Evolutionary conservation across 2,797 vertebrate genomes (phyloP).

Genomic region (Helarctos malayanus): DNA sequence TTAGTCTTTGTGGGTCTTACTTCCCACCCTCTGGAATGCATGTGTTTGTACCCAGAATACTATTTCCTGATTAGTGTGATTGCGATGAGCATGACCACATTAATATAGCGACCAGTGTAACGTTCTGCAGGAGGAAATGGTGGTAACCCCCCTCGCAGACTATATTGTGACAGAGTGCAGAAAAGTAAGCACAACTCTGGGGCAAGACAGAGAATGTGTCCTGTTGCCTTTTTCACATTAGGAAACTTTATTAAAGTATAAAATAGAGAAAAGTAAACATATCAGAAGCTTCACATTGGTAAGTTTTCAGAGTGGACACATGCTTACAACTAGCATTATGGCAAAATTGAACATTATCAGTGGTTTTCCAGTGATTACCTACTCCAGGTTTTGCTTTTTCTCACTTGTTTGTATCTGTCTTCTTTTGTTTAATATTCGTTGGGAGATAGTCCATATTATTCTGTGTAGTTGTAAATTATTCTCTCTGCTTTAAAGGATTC

Average conservation of each 20-base stretch:
- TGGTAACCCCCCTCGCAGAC: not conserved
- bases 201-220: not conserved
- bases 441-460: not conserved
- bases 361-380: not conserved
- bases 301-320: not conserved
- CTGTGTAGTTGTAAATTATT: not conserved
- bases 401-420: not conserved
- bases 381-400: not conserved
- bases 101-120: not conserved
- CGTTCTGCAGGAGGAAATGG: not conserved
- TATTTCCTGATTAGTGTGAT: not conserved
- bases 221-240: not conserved
- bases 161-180: not conserved
- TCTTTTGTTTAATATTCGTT: not conserved
- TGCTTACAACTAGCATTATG: fast-evolving
- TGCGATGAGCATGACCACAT: fast-evolving
- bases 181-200: not conserved
- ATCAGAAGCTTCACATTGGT: not conserved
- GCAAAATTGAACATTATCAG: not conserved
- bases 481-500: not conserved
- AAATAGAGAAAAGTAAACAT: not conserved
- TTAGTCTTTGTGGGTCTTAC: not conserved
- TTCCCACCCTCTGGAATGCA: not conserved
- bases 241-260: not conserved
- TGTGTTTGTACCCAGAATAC: not conserved